These are phyloP conservation scores for Psylliodes chrysocephalus DNA, from an alignment of 2,888 invertebrate genomes.

Conservation along the genomic window DNA sequence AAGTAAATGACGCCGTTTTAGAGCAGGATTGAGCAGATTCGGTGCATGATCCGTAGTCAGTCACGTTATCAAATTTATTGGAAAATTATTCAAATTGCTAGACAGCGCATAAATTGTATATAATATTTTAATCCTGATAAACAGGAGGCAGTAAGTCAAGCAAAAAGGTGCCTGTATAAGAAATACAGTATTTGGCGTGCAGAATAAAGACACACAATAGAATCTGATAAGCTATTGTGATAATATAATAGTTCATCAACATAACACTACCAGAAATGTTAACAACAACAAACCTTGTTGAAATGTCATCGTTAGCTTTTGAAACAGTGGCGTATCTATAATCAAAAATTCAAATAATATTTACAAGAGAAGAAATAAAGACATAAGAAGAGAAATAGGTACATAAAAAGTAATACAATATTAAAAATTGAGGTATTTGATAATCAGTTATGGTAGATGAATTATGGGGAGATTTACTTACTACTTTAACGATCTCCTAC, in stretches of 20 bases:
- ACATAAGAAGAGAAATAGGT: too few relatives aligned
- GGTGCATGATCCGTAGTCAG: slow-evolving; percentile 29
- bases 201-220: slow-evolving; percentile 54
- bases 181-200: slow-evolving; percentile 29
- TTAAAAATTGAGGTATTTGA: too few relatives aligned
- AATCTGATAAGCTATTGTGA: slow-evolving; percentile 62
- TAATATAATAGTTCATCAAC: slow-evolving; percentile 63
- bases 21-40: slow-evolving; percentile 17
- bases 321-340: slow-evolving; percentile 24
- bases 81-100: slow-evolving; percentile 36
- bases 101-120: slow-evolving; percentile 27
- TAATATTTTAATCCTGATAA: slow-evolving; percentile 38
- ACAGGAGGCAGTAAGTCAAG: slow-evolving; percentile 29
- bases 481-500: too few relatives aligned
- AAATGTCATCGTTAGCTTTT: slow-evolving; percentile 30
- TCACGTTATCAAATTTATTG: slow-evolving; percentile 31
- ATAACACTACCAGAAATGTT: slow-evolving; percentile 56
- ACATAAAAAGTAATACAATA: too few relatives aligned
- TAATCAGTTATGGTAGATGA: too few relatives aligned
- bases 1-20: too few relatives aligned
- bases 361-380: too few relatives aligned
- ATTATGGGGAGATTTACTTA: too few relatives aligned
- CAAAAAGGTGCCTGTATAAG: slow-evolving; percentile 36
- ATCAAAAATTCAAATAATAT: too few relatives aligned
- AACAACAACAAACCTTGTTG: slow-evolving; percentile 27